Evolutionary conservation across 2,113 vertebrate genomes (phyloP).

Genomic region (Lathamus discolor): DNA sequence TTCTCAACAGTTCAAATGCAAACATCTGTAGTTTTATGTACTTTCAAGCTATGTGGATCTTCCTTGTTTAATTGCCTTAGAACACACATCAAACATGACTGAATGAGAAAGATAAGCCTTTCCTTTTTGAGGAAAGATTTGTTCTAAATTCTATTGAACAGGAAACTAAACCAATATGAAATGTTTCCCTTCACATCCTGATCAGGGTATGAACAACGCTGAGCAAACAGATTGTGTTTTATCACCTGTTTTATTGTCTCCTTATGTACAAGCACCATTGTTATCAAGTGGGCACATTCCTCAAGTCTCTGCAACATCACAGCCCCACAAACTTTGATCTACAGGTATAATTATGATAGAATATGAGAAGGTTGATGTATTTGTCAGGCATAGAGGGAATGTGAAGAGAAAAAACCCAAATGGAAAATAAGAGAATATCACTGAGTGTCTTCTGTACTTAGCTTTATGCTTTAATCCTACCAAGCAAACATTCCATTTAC

Average conservation of each 20-base stretch:
- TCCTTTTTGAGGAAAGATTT: background rate
- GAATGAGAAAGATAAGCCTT: background rate
- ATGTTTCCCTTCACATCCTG: background rate
- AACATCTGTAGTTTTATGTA: background rate
- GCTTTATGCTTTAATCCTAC: background rate
- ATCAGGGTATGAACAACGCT: background rate
- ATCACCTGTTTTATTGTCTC: slow-evolving; percentile 11
- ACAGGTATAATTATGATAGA: background rate
- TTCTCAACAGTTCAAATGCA: background rate
- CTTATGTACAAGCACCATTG: background rate
- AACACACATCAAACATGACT: background rate
- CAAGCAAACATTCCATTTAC: background rate
- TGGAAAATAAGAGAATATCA: background rate
- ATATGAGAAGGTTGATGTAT: background rate
- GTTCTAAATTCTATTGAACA: background rate
- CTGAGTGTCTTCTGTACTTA: background rate
- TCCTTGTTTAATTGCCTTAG: slow-evolving; percentile 10
- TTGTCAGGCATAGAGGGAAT: background rate
- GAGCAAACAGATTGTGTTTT: background rate
- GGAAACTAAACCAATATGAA: background rate
- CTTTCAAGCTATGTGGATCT: background rate
- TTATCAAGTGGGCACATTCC: background rate
- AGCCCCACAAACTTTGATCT: background rate
- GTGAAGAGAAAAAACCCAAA: background rate
- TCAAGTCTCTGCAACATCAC: background rate